Base-by-base conservation (phyloP, 2,113 vertebrate species). In the Tichodroma muraria region DNA sequence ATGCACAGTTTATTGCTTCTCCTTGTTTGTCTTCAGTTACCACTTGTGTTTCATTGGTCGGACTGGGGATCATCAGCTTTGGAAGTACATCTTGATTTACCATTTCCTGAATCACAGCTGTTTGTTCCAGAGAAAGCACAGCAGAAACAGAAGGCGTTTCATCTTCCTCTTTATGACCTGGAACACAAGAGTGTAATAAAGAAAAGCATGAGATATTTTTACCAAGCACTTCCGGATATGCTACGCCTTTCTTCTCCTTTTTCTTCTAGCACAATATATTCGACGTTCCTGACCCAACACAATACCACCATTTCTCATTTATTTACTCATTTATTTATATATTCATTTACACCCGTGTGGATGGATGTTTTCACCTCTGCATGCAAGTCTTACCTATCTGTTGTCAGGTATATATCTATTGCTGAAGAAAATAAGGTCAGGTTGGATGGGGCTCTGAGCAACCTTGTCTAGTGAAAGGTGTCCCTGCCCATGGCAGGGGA, bases 121-220 rank as follows among this genome's bases (percentile, higher is more conserved):
- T 97, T 94, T 98, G 98, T 49, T 98, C 98, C 40, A 97, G 73
- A 54, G 97, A 97, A 65, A 97, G 91, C 4, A 92, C 97, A 14
- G 96, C 87, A 23, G 98, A 97, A 56, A 95, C 96, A 23, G 96
- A 97, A 70, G 97, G 96, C 1, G 78, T 89, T 92, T 97, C 96
- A 15, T 98, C 98, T 30, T 98, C 97, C 71, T 97, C 95, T 96
- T 98, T 98, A 68, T 98, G 94, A 96, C 95, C 98, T 99, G 93
- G 77, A 37, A 97, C 54, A 88, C 45, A 88, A 84, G 24, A 77
- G n/a, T 5, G 10, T 24, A 70, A 47, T 57, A 56, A 73, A 87
- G 23, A 45, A 78, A 88, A 47, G 24, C 80, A 53, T 91, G 53
- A 76, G 17, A 16, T 20, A 27, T 19, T 72, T 64, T 56, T 53